Base-by-base conservation (phyloP, 2,888 invertebrate species). In the Xestoiulus laeticollis region DNA sequence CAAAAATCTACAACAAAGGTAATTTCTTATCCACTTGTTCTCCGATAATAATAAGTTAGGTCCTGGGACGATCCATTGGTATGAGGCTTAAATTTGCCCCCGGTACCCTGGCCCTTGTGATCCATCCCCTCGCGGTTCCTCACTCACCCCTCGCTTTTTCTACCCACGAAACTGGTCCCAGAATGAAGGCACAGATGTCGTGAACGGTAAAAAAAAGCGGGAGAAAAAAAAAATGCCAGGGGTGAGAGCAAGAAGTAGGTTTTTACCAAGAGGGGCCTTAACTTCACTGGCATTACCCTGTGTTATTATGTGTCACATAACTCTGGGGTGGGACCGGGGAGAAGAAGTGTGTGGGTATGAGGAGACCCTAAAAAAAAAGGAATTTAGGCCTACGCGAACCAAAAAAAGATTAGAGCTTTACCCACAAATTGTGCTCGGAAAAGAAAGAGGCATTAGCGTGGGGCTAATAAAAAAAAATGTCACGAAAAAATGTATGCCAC, bases 261-360 rank as follows among this genome's bases (percentile, higher is more conserved):
- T 78, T 78, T 78, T 78, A 5, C 68, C 68, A 68, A 68, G 68
- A 48, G 48, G 68, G 68, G 68, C 26, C 68, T 68, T 26, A 68
- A n/a, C 26, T 68, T 68, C 22, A 22, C n/a, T 68, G 68, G 68
- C 68, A 68, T 68, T 26, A 68, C 68, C 68, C 68, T 26, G 68
- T 26, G 68, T 68, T 68, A 68, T 68, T 68, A 68, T 68, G 68
- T 68, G 68, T 68, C 68, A 68, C 68, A 68, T 68, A 68, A 68
- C 68, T 68, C 68, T 12, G 8, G 68, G 68, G 68, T 68, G 68
- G 68, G 68, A 68, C 26, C 59, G 19, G 59, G 6, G n/a, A 6
- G 59, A 12, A 19, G 16, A 59, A n/a, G n/a, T n/a, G 19, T 59
- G 68, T 68, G 68, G 68, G 68, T 68, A 68, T n/a, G n/a, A n/a